These are phyloP conservation scores for Corythornis cristatus DNA, from an alignment of 2,113 vertebrate species.

Conservation along the genomic window DNA sequence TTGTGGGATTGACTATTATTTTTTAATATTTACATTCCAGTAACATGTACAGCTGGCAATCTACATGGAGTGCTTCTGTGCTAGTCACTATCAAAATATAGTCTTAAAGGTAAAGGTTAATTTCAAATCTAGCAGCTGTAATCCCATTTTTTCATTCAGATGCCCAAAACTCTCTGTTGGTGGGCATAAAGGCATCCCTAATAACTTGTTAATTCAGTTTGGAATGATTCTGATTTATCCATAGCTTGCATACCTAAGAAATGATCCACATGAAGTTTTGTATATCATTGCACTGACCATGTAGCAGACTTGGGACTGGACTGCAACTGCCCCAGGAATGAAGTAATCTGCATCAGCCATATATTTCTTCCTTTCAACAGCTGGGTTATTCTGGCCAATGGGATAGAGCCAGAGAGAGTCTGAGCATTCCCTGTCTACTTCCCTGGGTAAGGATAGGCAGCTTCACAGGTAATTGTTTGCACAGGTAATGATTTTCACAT, in stretches of 20 bases:
- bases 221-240: not conserved
- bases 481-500: slow-evolving; percentile 15
- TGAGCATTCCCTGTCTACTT: not conserved
- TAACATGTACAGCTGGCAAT: not conserved
- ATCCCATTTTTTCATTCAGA: not conserved
- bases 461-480: not conserved
- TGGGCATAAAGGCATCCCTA: not conserved
- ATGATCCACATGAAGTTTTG: not conserved
- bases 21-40: not conserved
- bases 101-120: not conserved
- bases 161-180: not conserved
- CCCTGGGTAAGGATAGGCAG: not conserved
- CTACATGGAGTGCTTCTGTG: not conserved
- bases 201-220: not conserved
- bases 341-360: not conserved
- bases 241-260: not conserved
- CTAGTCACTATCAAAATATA: slow-evolving; percentile 22
- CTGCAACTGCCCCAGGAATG: not conserved
- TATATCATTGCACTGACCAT: not conserved
- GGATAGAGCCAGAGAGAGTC: not conserved
- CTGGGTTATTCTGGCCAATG: not conserved
- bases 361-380: not conserved
- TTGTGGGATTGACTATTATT: not conserved
- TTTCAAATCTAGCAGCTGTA: slow-evolving; percentile 7
- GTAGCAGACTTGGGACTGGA: not conserved